phyloP scores from a whole-genome alignment of 1,140 invertebrate genomes.

The Diabrotica virgifera region DNA sequence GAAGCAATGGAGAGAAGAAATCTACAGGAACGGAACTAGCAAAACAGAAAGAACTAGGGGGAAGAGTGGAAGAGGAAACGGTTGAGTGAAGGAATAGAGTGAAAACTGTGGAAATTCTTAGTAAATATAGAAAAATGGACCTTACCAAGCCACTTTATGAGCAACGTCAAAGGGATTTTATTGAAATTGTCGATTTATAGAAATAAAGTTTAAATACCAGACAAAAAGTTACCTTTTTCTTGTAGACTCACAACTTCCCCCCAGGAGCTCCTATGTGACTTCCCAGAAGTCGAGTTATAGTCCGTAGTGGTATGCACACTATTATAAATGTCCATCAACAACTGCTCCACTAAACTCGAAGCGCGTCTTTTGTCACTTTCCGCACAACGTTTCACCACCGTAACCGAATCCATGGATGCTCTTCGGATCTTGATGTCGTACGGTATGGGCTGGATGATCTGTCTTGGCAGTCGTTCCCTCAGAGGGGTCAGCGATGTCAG shows the following conservation, averaged over 20 bases:
- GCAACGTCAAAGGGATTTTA: too few relatives aligned
- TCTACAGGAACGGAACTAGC: too few relatives aligned
- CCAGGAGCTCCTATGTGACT: constrained; percentile 36
- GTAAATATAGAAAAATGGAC: too few relatives aligned
- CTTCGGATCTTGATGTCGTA: constrained; percentile 20
- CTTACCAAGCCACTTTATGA: too few relatives aligned
- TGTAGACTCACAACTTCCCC: constrained; percentile 31
- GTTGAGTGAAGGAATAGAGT: too few relatives aligned
- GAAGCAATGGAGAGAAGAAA: too few relatives aligned
- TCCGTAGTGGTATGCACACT: constrained; percentile 34
- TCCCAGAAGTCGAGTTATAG: constrained; percentile 44
- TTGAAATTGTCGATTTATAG: too few relatives aligned
- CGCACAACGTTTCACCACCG: not conserved
- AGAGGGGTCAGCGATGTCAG: constrained; percentile 29
- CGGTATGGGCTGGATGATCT: constrained; percentile 1
- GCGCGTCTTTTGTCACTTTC: constrained; percentile 34
- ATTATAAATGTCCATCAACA: constrained; percentile 42
- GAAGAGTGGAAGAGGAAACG: too few relatives aligned
- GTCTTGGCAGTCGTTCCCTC: not conserved
- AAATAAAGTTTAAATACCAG: too few relatives aligned
- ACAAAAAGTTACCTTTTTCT: constrained; percentile 38
- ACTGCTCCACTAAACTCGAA: constrained; percentile 39
- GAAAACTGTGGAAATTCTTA: too few relatives aligned
- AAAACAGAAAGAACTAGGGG: too few relatives aligned
- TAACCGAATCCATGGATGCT: constrained; percentile 9